phyloP scores from a whole-genome alignment of 2,888 invertebrate genomes.

The Drosophila putrida region DNA sequence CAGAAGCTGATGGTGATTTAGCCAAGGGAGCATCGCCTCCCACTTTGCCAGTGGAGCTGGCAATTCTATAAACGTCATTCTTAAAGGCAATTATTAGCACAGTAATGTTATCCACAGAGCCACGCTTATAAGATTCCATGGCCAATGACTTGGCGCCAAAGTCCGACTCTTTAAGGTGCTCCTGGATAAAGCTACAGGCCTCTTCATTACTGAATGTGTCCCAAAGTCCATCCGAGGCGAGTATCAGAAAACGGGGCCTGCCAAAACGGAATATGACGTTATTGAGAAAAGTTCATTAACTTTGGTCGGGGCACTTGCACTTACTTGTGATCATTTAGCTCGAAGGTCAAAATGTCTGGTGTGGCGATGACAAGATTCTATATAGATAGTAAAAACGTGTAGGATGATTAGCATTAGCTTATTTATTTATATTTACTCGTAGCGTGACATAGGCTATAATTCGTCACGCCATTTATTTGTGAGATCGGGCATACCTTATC shows the following conservation, averaged over 20 bases:
- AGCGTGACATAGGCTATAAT: not conserved
- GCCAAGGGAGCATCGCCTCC: slow-evolving; percentile 24
- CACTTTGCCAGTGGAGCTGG: slow-evolving; percentile 26
- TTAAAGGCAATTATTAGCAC: slow-evolving; percentile 95
- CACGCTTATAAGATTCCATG: slow-evolving; percentile 95
- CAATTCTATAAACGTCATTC: slow-evolving; percentile 85
- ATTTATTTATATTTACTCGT: slow-evolving; percentile 9
- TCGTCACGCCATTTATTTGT: slow-evolving; percentile 33
- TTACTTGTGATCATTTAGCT: slow-evolving; percentile 92
- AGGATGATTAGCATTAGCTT: slow-evolving; percentile 33
- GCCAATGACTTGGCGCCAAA: slow-evolving; percentile 96
- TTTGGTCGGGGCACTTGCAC: slow-evolving; percentile 35
- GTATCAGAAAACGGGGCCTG: slow-evolving; percentile 93
- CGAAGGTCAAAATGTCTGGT: slow-evolving; percentile 97
- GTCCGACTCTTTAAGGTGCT: slow-evolving; percentile 93
- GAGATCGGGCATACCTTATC: slow-evolving; percentile 83
- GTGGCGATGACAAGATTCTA: slow-evolving; percentile 96
- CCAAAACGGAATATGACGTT: slow-evolving; percentile 13
- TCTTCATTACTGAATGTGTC: slow-evolving; percentile 98
- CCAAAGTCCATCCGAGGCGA: slow-evolving; percentile 98
- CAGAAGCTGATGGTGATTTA: slow-evolving; percentile 53
- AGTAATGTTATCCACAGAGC: slow-evolving; percentile 97
- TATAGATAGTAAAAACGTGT: slow-evolving; percentile 26
- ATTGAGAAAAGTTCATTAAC: slow-evolving; percentile 36
- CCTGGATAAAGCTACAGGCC: slow-evolving; percentile 94